A percentile compares a stretch with the other conserved stretches of the same genome.
phyloP scores from a whole-genome alignment of 64 coral and sea anemone species.

The Montipora foliosa region DNA sequence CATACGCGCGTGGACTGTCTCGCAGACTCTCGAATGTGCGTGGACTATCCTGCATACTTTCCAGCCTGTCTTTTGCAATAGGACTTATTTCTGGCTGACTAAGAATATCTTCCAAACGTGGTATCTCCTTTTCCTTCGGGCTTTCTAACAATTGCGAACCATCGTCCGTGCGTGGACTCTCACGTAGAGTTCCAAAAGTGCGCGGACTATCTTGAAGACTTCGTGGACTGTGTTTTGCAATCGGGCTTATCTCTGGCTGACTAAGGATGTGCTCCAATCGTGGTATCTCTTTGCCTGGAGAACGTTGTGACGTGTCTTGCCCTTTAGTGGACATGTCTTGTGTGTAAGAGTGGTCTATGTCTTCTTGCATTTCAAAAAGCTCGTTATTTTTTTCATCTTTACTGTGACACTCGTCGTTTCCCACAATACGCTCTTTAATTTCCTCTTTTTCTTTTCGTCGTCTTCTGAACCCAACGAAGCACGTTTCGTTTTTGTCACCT shows the following conservation, averaged over 20 bases:
- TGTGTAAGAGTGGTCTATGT: background rate
- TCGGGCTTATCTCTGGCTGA: background rate
- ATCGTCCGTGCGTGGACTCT: background rate
- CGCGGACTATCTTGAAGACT: background rate
- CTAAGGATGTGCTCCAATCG: background rate
- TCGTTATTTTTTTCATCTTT: background rate
- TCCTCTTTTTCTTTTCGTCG: background rate
- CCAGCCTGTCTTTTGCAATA: background rate
- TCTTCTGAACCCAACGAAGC: background rate
- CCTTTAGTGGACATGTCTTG: background rate
- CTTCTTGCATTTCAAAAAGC: conserved; percentile 13
- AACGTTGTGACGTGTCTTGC: background rate
- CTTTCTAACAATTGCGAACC: background rate
- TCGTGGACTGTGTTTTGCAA: background rate
- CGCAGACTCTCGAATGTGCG: background rate
- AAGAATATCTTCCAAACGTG: conserved; percentile 5
- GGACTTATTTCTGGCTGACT: background rate
- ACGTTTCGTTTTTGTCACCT: background rate
- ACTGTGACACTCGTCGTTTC: background rate
- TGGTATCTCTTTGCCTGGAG: background rate
- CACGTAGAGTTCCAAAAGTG: background rate
- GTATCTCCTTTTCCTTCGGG: background rate
- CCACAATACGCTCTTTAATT: background rate
- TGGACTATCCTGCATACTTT: background rate
- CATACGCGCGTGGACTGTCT: background rate